phyloP scores from a whole-genome alignment of 1,140 invertebrate species.

The Bombus pascuorum region DNA sequence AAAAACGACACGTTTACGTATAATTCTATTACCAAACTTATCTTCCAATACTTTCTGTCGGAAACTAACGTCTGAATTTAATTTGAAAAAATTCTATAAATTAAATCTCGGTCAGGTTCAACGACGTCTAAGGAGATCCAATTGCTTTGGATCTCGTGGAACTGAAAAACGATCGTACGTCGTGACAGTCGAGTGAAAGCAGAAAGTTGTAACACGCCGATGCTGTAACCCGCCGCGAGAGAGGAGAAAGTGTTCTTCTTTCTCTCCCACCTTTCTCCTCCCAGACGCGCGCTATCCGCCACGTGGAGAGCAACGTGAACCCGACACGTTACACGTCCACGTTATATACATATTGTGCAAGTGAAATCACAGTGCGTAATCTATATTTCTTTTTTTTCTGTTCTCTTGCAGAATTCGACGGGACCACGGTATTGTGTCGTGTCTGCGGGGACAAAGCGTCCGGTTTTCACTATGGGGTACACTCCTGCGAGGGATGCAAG shows the following conservation, averaged over 20 bases:
- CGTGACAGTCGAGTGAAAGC: constrained; percentile 80
- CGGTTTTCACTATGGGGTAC: constrained; percentile 99
- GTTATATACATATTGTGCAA: not conserved
- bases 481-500: constrained; percentile 99
- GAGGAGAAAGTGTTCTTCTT: constrained; percentile 81
- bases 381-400: constrained; percentile 83
- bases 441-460: constrained; percentile 99
- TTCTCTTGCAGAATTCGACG: constrained; percentile 96
- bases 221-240: constrained; percentile 79
- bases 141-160: not conserved
- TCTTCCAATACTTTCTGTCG: not conserved
- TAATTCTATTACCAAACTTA: not conserved
- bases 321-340: not conserved
- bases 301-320: constrained; percentile 46
- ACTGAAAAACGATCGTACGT: constrained; percentile 41
- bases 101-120: not conserved
- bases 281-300: constrained; percentile 53
- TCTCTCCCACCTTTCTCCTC: constrained; percentile 70
- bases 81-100: not conserved
- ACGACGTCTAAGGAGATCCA: not conserved
- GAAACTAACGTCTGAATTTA: not conserved
- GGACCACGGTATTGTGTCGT: constrained; percentile 97
- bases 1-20: not conserved
- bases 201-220: constrained; percentile 81
- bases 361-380: constrained; percentile 7